phyloP scores from a whole-genome alignment of 2,113 vertebrate species.

The Lontra canadensis region DNA sequence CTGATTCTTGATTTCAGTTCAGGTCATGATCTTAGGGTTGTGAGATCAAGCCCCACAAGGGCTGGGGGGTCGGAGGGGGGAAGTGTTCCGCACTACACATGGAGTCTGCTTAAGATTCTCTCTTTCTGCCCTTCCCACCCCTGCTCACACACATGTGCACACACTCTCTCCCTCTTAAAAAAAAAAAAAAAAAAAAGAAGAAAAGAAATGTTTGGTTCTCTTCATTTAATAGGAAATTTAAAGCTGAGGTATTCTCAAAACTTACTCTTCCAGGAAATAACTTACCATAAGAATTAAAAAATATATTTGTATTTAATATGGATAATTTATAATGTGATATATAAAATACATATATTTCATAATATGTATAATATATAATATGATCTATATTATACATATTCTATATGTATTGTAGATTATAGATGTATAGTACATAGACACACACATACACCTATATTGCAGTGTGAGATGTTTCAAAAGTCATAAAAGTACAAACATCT shows the following conservation, averaged over 20 bases:
- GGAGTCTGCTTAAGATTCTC: not conserved
- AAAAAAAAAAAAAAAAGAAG: not conserved
- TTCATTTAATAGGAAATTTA: conserved; percentile 21
- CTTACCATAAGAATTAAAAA: not conserved
- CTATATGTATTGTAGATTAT: not conserved
- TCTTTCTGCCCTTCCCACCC: not conserved
- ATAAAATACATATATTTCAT: too few species aligned
- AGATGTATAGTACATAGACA: not conserved
- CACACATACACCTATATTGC: not conserved
- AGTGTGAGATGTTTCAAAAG: conserved; percentile 4
- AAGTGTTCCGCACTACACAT: too few species aligned
- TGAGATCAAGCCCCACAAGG: not conserved
- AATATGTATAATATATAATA: not conserved
- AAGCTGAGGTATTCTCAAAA: conserved; percentile 23
- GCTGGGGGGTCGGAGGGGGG: fast-evolving
- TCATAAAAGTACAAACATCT: not conserved
- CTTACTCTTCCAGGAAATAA: conserved; percentile 39
- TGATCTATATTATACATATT: not conserved
- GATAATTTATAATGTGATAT: not conserved
- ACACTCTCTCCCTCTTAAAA: not conserved
- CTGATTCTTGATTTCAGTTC: not conserved
- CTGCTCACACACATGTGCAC: not conserved
- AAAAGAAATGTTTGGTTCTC: not conserved
- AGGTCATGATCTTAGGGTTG: not conserved
- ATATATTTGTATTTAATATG: not conserved